Percentiles rank a stretch among this genome's conserved stretches.
phyloP scores from a whole-genome alignment of 1,140 invertebrate species.

The Pogonus chalceus region DNA sequence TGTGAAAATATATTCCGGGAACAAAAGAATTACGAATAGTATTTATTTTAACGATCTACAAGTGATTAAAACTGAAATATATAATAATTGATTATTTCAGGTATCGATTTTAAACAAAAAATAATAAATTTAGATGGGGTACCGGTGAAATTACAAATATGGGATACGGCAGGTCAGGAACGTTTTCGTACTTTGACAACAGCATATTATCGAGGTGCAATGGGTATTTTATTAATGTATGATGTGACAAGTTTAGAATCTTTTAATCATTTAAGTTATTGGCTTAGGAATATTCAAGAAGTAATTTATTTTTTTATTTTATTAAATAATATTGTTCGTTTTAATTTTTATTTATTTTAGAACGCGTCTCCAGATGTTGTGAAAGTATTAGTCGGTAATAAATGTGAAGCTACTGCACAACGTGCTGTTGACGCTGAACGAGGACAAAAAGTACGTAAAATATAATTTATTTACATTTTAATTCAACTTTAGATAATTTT shows the following conservation, averaged over 20 bases:
- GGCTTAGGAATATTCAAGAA: constrained; percentile 79
- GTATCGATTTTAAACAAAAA: constrained; percentile 87
- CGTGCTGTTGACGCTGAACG: constrained; percentile 64
- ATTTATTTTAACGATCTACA: no score
- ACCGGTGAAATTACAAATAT: constrained; percentile 80
- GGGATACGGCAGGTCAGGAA: constrained; percentile 68
- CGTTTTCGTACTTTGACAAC: constrained; percentile 74
- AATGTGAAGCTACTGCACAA: constrained; percentile 62
- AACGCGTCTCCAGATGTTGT: constrained; percentile 78
- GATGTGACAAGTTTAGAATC: constrained; percentile 79
- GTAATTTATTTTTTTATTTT: constrained; percentile 32
- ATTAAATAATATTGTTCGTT: constrained; percentile 11
- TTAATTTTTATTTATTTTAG: constrained; percentile 39
- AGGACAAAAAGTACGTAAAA: constrained; percentile 61
- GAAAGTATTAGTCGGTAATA: constrained; percentile 74
- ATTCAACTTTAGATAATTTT: no score
- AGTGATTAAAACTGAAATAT: constrained; percentile 1
- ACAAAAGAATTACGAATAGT: not conserved
- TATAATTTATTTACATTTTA: no score
- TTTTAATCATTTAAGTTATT: constrained; percentile 77
- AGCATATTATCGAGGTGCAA: constrained; percentile 76
- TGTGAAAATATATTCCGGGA: not conserved
- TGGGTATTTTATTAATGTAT: constrained; percentile 81
- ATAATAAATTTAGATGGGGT: constrained; percentile 77
- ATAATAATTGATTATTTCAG: constrained; percentile 27